A percentile compares a stretch with the other conserved stretches of the same genome.
Conservation (phyloP, 2,888 invertebrate species). For the Hirtodrosophila confusa region DNA sequence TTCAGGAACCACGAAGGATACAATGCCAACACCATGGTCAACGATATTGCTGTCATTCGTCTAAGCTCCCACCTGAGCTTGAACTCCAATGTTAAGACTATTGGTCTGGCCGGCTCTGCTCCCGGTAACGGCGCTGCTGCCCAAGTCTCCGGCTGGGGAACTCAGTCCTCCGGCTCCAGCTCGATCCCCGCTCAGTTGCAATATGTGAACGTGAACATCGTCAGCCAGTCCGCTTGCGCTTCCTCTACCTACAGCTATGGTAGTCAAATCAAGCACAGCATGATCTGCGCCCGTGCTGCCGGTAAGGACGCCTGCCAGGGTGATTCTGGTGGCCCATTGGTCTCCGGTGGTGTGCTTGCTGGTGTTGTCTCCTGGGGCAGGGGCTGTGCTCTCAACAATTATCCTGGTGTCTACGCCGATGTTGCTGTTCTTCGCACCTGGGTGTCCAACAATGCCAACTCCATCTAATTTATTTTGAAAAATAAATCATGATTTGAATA, state of each 20-base stretch:
- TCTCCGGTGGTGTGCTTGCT: constrained; percentile 54
- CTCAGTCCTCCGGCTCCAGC: constrained; percentile 58
- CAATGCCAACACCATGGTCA: constrained; percentile 84
- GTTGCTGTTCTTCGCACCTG: no score
- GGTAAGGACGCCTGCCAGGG: constrained; percentile 78
- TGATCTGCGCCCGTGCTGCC: constrained; percentile 69
- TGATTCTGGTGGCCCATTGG: constrained; percentile 81
- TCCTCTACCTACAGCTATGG: constrained; percentile 81
- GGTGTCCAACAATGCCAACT: constrained; percentile 29
- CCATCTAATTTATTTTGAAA: constrained; percentile 30
- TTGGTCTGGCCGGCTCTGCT: constrained; percentile 80
- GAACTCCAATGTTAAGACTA: constrained; percentile 80
- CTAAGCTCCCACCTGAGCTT: constrained; percentile 84
- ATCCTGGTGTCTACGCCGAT: no score
- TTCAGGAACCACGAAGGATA: constrained; percentile 82
- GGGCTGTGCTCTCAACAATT: constrained; percentile 64
- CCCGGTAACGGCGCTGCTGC: constrained; percentile 56
- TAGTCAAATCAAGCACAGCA: constrained; percentile 37
- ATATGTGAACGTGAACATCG: constrained; percentile 83
- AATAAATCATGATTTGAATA: constrained; percentile 27
- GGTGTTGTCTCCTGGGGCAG: constrained; percentile 81
- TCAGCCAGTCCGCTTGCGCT: constrained; percentile 83
- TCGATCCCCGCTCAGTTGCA: constrained; percentile 83
- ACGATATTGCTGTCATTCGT: constrained; percentile 86
- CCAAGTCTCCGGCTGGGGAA: constrained; percentile 72